Conservation (phyloP, 2,888 invertebrate genomes). For the Tineola bisselliella region DNA sequence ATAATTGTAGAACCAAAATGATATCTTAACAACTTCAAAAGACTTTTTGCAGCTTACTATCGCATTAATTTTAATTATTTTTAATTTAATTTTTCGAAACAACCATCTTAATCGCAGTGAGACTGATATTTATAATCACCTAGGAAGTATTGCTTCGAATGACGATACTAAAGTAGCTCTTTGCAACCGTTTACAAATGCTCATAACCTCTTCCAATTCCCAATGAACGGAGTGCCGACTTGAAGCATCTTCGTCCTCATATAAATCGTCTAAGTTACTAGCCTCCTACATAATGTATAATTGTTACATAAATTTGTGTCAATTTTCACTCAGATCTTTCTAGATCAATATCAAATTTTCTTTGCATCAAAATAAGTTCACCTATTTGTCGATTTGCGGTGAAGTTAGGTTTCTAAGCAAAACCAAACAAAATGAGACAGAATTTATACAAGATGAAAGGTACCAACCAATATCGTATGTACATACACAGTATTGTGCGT, state of each 20-base stretch:
- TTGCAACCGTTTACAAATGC: constrained; percentile 51
- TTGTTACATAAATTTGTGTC: no score
- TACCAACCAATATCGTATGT: background rate
- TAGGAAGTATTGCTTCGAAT: constrained; percentile 45
- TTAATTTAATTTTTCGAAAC: background rate
- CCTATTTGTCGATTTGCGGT: no score
- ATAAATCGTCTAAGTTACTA: constrained; percentile 54
- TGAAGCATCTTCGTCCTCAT: constrained; percentile 42
- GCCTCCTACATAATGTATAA: constrained; percentile 34
- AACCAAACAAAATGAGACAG: background rate
- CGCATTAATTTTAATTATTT: no score
- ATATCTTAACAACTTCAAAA: no score
- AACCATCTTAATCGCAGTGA: no score
- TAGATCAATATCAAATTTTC: no score
- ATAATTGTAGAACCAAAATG: background rate
- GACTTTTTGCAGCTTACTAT: no score
- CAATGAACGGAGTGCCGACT: constrained; percentile 54
- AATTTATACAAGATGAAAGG: background rate
- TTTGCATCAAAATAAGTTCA: no score
- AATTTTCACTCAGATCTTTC: no score
- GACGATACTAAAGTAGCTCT: constrained; percentile 49
- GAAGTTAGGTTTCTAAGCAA: no score
- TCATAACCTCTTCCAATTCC: constrained; percentile 56
- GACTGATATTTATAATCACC: constrained; percentile 33
- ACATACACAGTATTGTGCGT: background rate